These are phyloP conservation scores for Nephrotoma flavescens DNA, from an alignment of 2,888 invertebrate genomes.

Conservation along the genomic window DNA sequence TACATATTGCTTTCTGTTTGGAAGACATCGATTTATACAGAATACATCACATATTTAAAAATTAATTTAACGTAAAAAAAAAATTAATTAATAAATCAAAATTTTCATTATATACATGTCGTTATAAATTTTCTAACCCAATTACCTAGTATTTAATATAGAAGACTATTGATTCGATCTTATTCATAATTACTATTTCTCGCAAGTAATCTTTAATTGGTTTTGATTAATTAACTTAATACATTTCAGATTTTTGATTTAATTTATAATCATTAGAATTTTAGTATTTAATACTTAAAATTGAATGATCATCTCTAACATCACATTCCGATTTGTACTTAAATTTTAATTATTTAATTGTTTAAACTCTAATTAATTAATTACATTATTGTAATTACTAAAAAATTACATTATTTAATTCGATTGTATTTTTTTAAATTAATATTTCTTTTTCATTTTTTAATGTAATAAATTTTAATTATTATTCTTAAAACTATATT, in stretches of 20 bases:
- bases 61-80: neutral
- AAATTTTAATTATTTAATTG: neutral
- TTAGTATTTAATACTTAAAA: neutral
- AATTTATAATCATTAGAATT: neutral
- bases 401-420: neutral
- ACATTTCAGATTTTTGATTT: neutral
- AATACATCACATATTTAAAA: neutral
- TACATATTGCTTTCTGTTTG: neutral
- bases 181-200: neutral
- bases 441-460: neutral
- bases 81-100: neutral
- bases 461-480: neutral
- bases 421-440: neutral
- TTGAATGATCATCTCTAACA: neutral
- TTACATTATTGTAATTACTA: neutral
- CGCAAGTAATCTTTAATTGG: neutral
- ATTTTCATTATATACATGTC: neutral
- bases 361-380: neutral
- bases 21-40: neutral
- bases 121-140: neutral
- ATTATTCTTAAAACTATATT: neutral
- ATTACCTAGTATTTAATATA: neutral
- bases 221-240: neutral
- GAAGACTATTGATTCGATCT: neutral
- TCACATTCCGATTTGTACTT: neutral